Base-by-base conservation (phyloP, 2,888 invertebrate genomes). In the Epinotia ramella region DNA sequence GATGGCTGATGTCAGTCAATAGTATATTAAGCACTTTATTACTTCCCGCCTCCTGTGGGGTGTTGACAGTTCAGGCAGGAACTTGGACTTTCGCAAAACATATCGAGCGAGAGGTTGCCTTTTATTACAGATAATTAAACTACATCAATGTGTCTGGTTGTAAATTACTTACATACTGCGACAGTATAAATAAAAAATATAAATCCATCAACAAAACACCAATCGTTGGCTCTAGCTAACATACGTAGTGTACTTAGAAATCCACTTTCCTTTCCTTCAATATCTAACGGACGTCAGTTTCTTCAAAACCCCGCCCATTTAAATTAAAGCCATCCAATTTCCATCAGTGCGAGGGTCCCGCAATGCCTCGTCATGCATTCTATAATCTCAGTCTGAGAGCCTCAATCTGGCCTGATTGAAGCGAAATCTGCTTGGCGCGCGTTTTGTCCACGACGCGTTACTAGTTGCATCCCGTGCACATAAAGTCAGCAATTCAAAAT, bases 291-390 rank as follows among this genome's bases (percentile, higher is more conserved):
- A 59, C 73, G 56, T 73, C 64, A 76, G 69, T 77, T 76, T 71
- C 73, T 74, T 73, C 57, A 68, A 70, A 73, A 69, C 66, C 71
- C 68, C 69, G 65, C 65, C 67, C 69, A 66, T 76, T 62, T 57
- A 78, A 84, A 88, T 91, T 88, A 90, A 84, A 86, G 86, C 86
- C 85, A 85, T 89, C 87, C 88, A 89, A 89, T 89, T 89, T 87
- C 86, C 87, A 89, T 89, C 87, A 87, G 84, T 86, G 88, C 89
- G 88, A 88, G 85, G 84, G 85, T 85, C 81, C 82, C 80, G 62
- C 87, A 89, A 91, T 90, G 92, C 92, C 83, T 86, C 87, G 90
- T 93, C 93, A 93, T 93, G 91, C 89, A 87, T 90, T 90, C 89
- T 88, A 80, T 83, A 88, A 84, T 84, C 82, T 78, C 80, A 79